Conservation (phyloP, 2,113 vertebrate genomes). For the Jacana jacana region DNA sequence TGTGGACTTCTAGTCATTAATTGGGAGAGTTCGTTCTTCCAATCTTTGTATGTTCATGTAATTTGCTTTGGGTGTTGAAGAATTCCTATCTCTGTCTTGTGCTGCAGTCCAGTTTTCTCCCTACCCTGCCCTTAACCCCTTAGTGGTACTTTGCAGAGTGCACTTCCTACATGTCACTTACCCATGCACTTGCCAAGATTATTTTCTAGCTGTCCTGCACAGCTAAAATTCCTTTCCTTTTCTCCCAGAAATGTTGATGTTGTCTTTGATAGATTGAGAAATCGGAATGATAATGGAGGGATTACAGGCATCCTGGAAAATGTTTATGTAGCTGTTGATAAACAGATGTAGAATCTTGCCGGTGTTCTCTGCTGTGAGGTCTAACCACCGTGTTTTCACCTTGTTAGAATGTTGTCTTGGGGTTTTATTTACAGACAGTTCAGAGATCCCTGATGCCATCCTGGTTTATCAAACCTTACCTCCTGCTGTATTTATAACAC, state of each 20-base stretch:
- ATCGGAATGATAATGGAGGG: neutral
- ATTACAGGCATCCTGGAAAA: neutral
- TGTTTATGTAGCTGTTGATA: neutral
- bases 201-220: neutral
- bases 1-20: neutral
- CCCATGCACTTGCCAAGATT: neutral
- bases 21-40: neutral
- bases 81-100: neutral
- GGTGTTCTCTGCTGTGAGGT: neutral
- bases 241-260: neutral
- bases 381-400: neutral
- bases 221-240: neutral
- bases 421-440: neutral
- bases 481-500: neutral
- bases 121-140: accelerated
- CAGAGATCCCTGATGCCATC: neutral
- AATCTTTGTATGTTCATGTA: neutral
- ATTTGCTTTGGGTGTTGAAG: neutral
- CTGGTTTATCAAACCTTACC: neutral
- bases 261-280: neutral
- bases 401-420: neutral
- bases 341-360: neutral
- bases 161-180: neutral
- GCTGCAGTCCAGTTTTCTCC: accelerated
- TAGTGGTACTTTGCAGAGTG: neutral